Base-by-base conservation (phyloP, 1,140 invertebrate species). In the Drosophila quadrilineata region DNA sequence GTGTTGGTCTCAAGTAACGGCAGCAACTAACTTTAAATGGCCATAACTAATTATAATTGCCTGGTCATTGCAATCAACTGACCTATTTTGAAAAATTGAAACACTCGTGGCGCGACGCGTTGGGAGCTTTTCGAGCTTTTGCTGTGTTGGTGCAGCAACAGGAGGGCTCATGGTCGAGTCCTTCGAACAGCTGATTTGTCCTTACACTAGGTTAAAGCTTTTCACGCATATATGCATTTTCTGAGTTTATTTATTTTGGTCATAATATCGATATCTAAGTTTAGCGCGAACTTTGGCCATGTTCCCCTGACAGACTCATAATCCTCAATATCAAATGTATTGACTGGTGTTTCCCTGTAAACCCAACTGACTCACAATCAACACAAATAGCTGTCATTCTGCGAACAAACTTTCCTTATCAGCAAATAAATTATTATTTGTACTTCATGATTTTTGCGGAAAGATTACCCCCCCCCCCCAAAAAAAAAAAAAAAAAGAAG, bases 1-100 rank as follows among this genome's bases (percentile, higher is more conserved):
- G 56, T 71, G 68, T 14, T 24, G 26, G 22, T 31, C 22, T 43
- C 60, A 29, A 62, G 38, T 38, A 36, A 40, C 50, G n/a, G n/a
- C n/a, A n/a, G n/a, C 14, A 24, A 57, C 33, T 40, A 68, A 64
- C 54, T 38, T 45, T 52, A 82, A 82, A 60, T 71, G 62, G 75
- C 63, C 63, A 64, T 52, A 82, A 69, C 76, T 76, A 72, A 71
- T 38, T 53, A 35, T 75, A 69, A 64, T 82, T 75, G 41, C 54
- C 54, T 60, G 45, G 62, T 50, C 41, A 22, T 14, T 26, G 38
- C 50, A 59, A 58, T 54, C 50, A 56, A 53, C 29, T 71, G 49
- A 70, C 43, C 49, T 21, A 43, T 38, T 49, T 57, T 26, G 36
- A 46, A 58, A 60, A 62, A 69, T 53, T 36, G 48, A 50, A 50